These are phyloP conservation scores for Lasioglossum marginatum DNA, from an alignment of 2,888 invertebrate species.

Conservation along the genomic window DNA sequence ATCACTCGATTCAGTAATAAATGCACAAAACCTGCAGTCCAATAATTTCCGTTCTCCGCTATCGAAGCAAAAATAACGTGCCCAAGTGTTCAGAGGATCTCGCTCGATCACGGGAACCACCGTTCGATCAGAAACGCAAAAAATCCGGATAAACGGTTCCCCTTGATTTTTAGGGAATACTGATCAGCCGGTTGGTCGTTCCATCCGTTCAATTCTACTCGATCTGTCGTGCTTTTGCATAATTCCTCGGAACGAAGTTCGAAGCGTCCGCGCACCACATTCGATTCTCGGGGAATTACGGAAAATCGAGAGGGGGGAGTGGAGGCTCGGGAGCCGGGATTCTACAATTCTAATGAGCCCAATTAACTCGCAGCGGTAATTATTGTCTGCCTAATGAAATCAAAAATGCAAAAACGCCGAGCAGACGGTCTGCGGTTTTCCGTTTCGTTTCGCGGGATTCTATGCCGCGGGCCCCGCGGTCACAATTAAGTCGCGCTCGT, in stretches of 20 bases:
- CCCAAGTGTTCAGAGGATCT: background rate
- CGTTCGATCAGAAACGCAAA: background rate
- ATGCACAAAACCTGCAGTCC: too few species aligned
- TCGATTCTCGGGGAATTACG: background rate
- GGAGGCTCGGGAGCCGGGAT: background rate
- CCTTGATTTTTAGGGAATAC: background rate
- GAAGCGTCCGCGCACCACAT: background rate
- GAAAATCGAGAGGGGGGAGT: background rate
- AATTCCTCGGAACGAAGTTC: background rate
- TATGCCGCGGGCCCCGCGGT: constrained; percentile 29
- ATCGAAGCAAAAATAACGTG: too few species aligned
- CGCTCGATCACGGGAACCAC: too few species aligned
- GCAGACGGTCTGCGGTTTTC: background rate
- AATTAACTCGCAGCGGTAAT: constrained; percentile 27
- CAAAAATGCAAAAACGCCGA: constrained; percentile 40
- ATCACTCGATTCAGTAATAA: background rate
- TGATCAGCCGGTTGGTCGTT: background rate
- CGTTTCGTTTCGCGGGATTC: background rate
- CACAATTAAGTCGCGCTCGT: constrained; percentile 42
- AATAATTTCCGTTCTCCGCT: too few species aligned
- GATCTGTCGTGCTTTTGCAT: background rate
- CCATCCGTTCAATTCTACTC: background rate
- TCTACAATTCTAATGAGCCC: constrained; percentile 23
- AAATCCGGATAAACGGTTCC: background rate
- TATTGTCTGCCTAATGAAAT: constrained; percentile 43